These are phyloP conservation scores for Megalurothrips usitatus DNA, from an alignment of 2,888 invertebrate species.

Conservation along the genomic window DNA sequence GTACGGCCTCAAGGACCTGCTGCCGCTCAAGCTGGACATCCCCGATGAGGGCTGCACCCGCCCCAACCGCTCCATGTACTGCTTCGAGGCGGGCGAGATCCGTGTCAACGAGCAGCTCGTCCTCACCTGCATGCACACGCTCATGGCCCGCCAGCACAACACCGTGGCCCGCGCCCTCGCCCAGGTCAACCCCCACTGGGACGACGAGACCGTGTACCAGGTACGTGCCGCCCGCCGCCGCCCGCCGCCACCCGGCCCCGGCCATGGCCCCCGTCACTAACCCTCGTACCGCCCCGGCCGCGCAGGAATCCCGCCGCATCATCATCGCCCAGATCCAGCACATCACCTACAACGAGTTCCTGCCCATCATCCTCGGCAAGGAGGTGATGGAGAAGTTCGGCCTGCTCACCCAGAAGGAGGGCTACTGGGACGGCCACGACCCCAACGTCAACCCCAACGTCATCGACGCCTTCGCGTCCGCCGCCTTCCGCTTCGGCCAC, in stretches of 20 bases:
- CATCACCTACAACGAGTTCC: conserved; percentile 83
- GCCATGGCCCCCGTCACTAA: too few species aligned
- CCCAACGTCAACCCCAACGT: conserved; percentile 79
- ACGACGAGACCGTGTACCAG: conserved; percentile 86
- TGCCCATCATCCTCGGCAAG: conserved; percentile 82
- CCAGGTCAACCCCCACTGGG: conserved; percentile 86
- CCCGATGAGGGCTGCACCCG: conserved; percentile 91
- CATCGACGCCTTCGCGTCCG: conserved; percentile 84
- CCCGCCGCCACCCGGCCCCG: too few species aligned
- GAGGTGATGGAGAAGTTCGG: conserved; percentile 90
- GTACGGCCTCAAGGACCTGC: conserved; percentile 79
- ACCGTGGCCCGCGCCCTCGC: conserved; percentile 70
- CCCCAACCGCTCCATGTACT: conserved; percentile 83
- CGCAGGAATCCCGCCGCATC: conserved; percentile 70
- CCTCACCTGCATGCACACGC: conserved; percentile 83
- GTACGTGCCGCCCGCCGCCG: conserved; percentile 43
- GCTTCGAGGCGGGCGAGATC: conserved; percentile 90
- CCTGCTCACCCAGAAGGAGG: conserved; percentile 75
- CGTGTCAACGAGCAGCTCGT: conserved; percentile 89
- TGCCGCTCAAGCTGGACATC: conserved; percentile 81
- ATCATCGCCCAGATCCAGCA: conserved; percentile 84
- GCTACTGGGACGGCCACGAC: conserved; percentile 81
- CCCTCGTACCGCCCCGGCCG: conserved; percentile 33
- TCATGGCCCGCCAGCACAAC: conserved; percentile 89
- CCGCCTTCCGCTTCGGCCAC: conserved; percentile 89